Conservation (phyloP, 2,797 vertebrate genomes). For the Paguma larvata region DNA sequence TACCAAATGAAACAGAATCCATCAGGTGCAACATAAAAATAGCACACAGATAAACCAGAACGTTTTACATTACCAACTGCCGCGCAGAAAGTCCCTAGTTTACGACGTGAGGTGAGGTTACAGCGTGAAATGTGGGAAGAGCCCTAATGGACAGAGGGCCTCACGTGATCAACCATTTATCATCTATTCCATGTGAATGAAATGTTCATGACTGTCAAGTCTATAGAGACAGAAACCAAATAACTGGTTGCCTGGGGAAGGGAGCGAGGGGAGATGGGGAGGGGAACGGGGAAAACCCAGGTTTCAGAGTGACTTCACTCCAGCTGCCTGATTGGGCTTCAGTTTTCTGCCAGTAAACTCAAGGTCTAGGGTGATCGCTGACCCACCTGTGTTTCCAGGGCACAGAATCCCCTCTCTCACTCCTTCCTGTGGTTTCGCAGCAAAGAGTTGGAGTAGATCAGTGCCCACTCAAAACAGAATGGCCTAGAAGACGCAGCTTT, state of each 20-base stretch:
- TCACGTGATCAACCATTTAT: neutral
- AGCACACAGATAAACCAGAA: neutral
- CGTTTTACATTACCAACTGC: neutral
- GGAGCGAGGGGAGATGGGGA: neutral
- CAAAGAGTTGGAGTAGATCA: neutral
- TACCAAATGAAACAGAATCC: neutral
- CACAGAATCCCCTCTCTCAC: neutral
- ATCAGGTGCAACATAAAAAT: neutral
- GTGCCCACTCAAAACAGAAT: neutral
- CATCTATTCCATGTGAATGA: no score
- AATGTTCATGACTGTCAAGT: neutral
- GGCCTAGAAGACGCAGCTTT: neutral
- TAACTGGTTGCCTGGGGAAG: neutral
- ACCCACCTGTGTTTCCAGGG: neutral
- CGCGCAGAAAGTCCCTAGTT: neutral
- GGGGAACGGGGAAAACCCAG: neutral
- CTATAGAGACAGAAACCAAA: neutral
- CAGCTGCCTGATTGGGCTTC: neutral
- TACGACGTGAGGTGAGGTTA: neutral
- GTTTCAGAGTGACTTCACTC: neutral
- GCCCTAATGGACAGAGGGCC: neutral
- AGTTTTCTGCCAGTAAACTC: neutral
- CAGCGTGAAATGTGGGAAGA: rapidly evolving
- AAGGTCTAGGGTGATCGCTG: neutral
- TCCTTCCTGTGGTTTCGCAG: neutral